Evolutionary conservation across 2,888 invertebrate species (phyloP).

Genomic region (Prosopocoilus inquinatus): DNA sequence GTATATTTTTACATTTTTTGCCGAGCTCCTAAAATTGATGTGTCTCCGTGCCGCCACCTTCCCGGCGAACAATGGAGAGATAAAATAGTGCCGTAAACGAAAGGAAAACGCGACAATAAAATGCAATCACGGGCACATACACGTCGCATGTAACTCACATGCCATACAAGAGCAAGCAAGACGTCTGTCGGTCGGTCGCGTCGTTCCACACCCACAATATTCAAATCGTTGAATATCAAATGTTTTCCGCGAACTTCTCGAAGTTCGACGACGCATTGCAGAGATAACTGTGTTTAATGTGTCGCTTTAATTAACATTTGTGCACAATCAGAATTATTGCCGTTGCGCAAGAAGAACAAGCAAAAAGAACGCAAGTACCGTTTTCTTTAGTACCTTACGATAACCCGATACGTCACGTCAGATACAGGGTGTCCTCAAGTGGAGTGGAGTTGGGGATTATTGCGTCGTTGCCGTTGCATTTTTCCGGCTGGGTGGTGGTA

Average conservation of each 20-base stretch:
- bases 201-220: neutral
- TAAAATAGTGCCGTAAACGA: neutral
- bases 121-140: neutral
- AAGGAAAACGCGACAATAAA: neutral
- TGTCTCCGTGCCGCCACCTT: too few relatives aligned
- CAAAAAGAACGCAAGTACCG: neutral
- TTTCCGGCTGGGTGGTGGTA: constrained; percentile 1
- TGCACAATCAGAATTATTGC: neutral
- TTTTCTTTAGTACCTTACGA: neutral
- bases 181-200: too few relatives aligned
- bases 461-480: neutral
- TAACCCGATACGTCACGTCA: too few relatives aligned
- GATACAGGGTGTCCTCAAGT: too few relatives aligned
- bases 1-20: too few relatives aligned
- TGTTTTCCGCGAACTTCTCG: neutral
- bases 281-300: constrained; percentile 11
- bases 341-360: neutral
- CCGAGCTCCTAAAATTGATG: too few relatives aligned
- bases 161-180: too few relatives aligned
- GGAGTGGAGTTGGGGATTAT: too few relatives aligned
- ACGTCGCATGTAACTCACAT: neutral
- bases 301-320: constrained; percentile 13
- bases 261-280: neutral
- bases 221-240: neutral
- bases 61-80: too few relatives aligned